These are phyloP conservation scores for Sarcophaga variegata DNA, from an alignment of 2,888 invertebrate genomes.

Conservation along the genomic window DNA sequence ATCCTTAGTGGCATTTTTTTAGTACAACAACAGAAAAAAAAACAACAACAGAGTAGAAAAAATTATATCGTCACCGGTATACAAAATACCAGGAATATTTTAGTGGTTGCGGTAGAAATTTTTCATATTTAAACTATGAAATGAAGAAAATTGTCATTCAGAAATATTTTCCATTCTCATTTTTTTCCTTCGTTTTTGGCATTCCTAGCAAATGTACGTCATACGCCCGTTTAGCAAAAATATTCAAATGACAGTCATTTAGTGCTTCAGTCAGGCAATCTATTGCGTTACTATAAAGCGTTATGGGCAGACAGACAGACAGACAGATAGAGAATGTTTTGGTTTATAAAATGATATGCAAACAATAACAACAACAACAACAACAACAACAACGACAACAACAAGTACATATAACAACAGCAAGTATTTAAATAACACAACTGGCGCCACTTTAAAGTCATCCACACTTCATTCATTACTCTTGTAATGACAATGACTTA, in stretches of 20 bases:
- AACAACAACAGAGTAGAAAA: neutral
- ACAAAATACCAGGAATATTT: slow-evolving; percentile 66
- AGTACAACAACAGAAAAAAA: too few relatives aligned
- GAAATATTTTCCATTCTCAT: slow-evolving; percentile 12
- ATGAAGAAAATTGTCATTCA: slow-evolving; percentile 39
- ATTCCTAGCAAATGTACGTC: slow-evolving; percentile 58
- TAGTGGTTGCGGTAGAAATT: slow-evolving; percentile 71
- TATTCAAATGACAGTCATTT: slow-evolving; percentile 40
- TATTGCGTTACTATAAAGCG: slow-evolving; percentile 9
- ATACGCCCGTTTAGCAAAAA: slow-evolving; percentile 32
- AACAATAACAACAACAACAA: slow-evolving; percentile 45
- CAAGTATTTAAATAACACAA: slow-evolving; percentile 33
- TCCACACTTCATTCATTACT: slow-evolving; percentile 68
- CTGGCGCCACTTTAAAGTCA: slow-evolving; percentile 69
- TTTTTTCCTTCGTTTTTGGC: slow-evolving; percentile 65
- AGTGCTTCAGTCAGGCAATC: slow-evolving; percentile 12
- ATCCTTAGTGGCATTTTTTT: slow-evolving; percentile 53
- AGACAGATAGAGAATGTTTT: slow-evolving; percentile 25
- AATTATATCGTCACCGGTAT: slow-evolving; percentile 63
- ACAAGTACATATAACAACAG: slow-evolving; percentile 6
- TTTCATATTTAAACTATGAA: slow-evolving; percentile 51
- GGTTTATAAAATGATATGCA: slow-evolving; percentile 40
- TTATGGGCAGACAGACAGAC: neutral
- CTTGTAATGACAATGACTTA: slow-evolving; percentile 67
- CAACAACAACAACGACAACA: slow-evolving; percentile 18